Base-by-base conservation (phyloP, 2,888 invertebrate genomes). In the Tetrapedia diversipes region DNA sequence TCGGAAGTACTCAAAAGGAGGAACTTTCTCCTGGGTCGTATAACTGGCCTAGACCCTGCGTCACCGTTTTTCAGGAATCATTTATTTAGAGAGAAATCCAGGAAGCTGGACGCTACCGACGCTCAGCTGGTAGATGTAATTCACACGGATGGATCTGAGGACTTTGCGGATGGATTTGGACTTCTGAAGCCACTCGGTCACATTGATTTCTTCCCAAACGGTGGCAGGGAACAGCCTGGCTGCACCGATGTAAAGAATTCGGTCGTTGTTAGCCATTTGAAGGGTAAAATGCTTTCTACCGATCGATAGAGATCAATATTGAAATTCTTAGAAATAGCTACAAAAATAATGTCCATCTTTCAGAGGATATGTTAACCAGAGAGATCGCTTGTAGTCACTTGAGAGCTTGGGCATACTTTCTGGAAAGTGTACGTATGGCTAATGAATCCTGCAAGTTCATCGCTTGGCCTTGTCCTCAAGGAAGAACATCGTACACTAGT, bases 71-170 rank as follows among this genome's bases (percentile, higher is more conserved):
- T 95, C 87, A 93, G 95, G 81, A 92, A 92, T 83, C 88, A 94
- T 85, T 89, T 94, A 86, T 87, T 94, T 80, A 87, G 93, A 32
- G 93, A 94, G 57, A 93, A 93, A 68, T 90, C 93, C 16, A 92
- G 93, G 68, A 94, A 94, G 78, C 90, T 95, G 56, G 95, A 95
- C 84, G 92, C 92, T 34, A 92, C 92, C 7, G 95, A 95, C 86
- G 95, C 95, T 0, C 90, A 92, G 32, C 94, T 95, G 76, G 95
- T 95, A 0, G 95, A 95, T 87, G 93, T 95, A n/a, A 92, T 95
- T 68, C 95, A 95, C 83, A 95, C 95, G 1, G 95, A 95, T 87
- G 94, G 95, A 6, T 92, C 93, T n/a, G 86, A 92, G 85, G 92
- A 92, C 49, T 93, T 94, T 77, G 92, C 93, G n/a, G 94, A 94